phyloP scores from a whole-genome alignment of 2,113 vertebrate species.

The Labeo rohita region DNA sequence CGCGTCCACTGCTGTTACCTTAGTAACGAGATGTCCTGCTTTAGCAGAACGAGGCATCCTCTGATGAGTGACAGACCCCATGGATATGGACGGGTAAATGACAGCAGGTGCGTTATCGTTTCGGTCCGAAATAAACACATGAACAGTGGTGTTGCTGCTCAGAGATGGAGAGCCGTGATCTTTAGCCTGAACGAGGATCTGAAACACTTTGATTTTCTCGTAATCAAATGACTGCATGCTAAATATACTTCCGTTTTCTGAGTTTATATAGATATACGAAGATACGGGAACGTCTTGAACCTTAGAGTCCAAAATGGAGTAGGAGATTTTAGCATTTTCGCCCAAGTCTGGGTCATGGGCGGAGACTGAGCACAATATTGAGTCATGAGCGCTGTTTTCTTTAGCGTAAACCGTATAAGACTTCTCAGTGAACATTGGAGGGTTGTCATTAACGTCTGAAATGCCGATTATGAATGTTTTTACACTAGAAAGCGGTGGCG shows the following conservation, averaged over 20 bases:
- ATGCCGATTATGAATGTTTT: slow-evolving; percentile 80
- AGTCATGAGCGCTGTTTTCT: slow-evolving; percentile 79
- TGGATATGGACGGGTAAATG: slow-evolving; percentile 65
- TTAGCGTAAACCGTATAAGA: slow-evolving; percentile 80
- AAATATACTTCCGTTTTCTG: slow-evolving; percentile 77
- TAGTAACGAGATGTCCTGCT: slow-evolving; percentile 73
- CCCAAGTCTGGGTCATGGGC: slow-evolving; percentile 81
- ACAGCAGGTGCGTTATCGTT: slow-evolving; percentile 75
- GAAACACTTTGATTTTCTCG: slow-evolving; percentile 78
- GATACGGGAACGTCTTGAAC: slow-evolving; percentile 70
- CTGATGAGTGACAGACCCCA: slow-evolving; percentile 67
- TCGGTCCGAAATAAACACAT: slow-evolving; percentile 72
- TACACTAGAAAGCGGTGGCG: slow-evolving; percentile 71
- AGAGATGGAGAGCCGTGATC: slow-evolving; percentile 72
- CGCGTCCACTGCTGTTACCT: slow-evolving; percentile 73
- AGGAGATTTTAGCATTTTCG: slow-evolving; percentile 75
- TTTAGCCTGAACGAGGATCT: slow-evolving; percentile 76
- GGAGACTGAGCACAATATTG: slow-evolving; percentile 77
- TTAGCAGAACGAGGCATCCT: slow-evolving; percentile 71
- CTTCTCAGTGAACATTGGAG: slow-evolving; percentile 73
- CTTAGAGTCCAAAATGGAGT: slow-evolving; percentile 73
- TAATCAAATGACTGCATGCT: slow-evolving; percentile 76
- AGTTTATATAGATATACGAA: slow-evolving; percentile 77
- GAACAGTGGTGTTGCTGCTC: slow-evolving; percentile 71
- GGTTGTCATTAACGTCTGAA: slow-evolving; percentile 87